phyloP scores from a whole-genome alignment of 2,113 vertebrate species.

The Anseranas semipalmata region DNA sequence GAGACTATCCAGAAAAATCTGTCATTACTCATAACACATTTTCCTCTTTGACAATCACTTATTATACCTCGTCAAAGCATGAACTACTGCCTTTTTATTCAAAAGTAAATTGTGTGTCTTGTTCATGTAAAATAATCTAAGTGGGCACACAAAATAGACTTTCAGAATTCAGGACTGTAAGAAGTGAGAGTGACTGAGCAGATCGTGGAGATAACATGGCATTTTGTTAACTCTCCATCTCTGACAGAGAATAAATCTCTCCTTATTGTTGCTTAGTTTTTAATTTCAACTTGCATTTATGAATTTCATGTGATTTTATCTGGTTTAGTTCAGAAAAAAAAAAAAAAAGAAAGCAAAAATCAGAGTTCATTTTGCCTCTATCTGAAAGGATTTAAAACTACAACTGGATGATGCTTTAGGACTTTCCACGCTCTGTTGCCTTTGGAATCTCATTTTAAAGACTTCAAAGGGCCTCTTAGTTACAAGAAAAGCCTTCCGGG shows the following conservation, averaged over 20 bases:
- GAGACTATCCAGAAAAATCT: neutral
- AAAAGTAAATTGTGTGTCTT: neutral
- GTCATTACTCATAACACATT: neutral
- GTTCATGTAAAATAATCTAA: neutral
- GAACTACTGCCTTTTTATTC: neutral
- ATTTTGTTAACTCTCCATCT: neutral
- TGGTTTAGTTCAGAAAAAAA: neutral
- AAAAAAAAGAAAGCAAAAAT: neutral
- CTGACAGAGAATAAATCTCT: neutral
- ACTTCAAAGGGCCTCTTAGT: slow-evolving; percentile 62
- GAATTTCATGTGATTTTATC: neutral
- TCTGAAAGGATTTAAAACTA: slow-evolving; percentile 46
- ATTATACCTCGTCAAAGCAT: neutral
- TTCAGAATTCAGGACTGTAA: neutral
- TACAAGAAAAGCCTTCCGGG: slow-evolving; percentile 50
- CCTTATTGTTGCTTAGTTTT: neutral
- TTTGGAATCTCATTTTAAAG: slow-evolving; percentile 64
- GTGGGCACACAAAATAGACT: neutral
- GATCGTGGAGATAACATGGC: neutral
- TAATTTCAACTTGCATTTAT: neutral
- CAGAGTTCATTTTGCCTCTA: slow-evolving; percentile 6
- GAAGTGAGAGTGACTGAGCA: neutral
- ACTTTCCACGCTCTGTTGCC: slow-evolving; percentile 62
- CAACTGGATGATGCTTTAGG: slow-evolving; percentile 47
- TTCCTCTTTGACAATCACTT: neutral